A percentile compares a stretch with the other conserved stretches of the same genome.
Conservation (phyloP, 2,113 vertebrate genomes). For the Coryphaenoides rupestris region DNA sequence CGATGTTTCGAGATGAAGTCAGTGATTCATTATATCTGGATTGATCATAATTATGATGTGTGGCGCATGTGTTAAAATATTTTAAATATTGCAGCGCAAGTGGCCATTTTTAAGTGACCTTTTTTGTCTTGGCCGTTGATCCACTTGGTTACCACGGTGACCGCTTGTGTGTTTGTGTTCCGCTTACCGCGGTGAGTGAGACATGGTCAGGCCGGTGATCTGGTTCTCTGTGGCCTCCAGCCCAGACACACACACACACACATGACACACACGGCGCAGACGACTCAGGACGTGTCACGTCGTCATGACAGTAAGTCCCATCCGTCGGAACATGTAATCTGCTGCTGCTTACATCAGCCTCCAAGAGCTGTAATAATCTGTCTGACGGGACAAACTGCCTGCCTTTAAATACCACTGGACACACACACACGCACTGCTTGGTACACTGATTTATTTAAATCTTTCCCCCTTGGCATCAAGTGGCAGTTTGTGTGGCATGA, state of each 20-base stretch:
- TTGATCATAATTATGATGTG: too few species aligned
- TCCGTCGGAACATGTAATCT: constrained; percentile 48
- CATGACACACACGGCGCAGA: too few species aligned
- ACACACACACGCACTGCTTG: neutral
- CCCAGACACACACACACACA: too few species aligned
- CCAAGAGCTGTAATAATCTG: constrained; percentile 25
- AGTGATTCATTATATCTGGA: too few species aligned
- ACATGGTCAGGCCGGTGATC: neutral
- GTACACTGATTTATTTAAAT: neutral
- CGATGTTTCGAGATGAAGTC: too few species aligned
- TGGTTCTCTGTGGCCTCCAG: constrained; percentile 9
- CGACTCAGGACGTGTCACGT: neutral
- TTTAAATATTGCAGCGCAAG: too few species aligned
- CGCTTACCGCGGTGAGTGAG: too few species aligned
- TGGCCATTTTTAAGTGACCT: neutral
- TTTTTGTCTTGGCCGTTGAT: neutral
- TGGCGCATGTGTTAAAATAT: too few species aligned
- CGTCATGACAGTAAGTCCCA: constrained; percentile 11
- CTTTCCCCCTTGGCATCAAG: constrained; percentile 7
- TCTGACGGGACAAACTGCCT: neutral
- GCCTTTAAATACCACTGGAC: neutral
- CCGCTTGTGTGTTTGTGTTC: neutral
- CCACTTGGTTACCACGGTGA: constrained; percentile 15
- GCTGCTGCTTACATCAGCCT: constrained; percentile 32
- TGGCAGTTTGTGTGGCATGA: constrained; percentile 13